Base-by-base conservation (phyloP, 2,888 invertebrate genomes). In the Sesia apiformis region DNA sequence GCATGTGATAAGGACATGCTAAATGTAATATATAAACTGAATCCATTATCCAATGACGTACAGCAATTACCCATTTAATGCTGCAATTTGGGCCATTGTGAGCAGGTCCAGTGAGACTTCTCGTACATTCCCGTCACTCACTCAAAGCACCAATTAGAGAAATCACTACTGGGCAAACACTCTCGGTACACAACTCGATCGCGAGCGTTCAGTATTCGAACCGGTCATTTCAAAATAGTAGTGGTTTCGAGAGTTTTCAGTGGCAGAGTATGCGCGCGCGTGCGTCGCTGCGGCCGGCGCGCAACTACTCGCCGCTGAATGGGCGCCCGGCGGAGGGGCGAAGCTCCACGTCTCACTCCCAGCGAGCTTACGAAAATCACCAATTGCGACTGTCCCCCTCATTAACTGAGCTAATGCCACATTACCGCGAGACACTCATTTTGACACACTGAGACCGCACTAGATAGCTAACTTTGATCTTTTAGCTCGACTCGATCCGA, bases 41-140 rank as follows among this genome's bases (percentile, higher is more conserved):
- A 81, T 83, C 85, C 87, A 89, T 89, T 89, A 89, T 88, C 78
- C 89, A 89, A 88, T 89, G 87, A 89, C 82, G 82, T 86, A 76
- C 78, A 80, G 78, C 89, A 86, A 89, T 89, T 89, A 89, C 89
- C 89, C 86, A 88, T 87, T 89, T 86, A 85, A 81, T 83, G 81
- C 80, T 83, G 81, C 80, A 84, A 89, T 88, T 88, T 78, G 89
- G 89, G 86, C 69, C 88, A 89, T 88, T 74, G 81, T 80, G 74
- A 72, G 74, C 73, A 70, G 68, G 79, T 83, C 82, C 84, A 76
- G 74, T 69, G 72, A 70, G 72, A 68, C 67, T 72, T 78, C 83
- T 78, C 78, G 80, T 81, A 73, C 81, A 81, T 83, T 82, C 81
- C 78, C 81, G 76, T 78, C 87, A 88, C 86, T 82, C 88, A 88